Conservation (phyloP, 53 echinoderm and acorn worm species). For the Holothuria scabra region DNA sequence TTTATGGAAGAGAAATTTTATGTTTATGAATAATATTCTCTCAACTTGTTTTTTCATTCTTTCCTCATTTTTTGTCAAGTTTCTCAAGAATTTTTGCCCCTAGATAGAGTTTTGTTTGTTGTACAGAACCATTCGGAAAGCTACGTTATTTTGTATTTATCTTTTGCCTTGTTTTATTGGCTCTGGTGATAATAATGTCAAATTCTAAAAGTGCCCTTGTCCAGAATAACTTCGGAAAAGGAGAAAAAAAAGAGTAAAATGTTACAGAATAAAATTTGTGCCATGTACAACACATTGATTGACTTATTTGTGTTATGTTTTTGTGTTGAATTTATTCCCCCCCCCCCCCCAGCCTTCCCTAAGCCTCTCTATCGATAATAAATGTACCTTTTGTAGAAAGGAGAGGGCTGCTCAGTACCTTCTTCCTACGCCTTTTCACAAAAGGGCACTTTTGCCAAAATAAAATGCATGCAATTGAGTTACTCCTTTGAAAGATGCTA, state of each 20-base stretch:
- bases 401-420: too few species aligned
- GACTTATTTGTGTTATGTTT: not conserved
- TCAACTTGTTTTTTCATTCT: not conserved
- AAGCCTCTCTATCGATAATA: too few species aligned
- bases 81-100: not conserved
- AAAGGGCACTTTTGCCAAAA: too few species aligned
- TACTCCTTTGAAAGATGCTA: too few species aligned
- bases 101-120: slow-evolving; percentile 33
- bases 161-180: slow-evolving; percentile 38
- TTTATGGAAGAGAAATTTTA: slow-evolving; percentile 36
- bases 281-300: slow-evolving; percentile 37
- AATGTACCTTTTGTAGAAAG: too few species aligned
- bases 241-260: slow-evolving; percentile 33
- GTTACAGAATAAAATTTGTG: slow-evolving; percentile 49
- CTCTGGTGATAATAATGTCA: slow-evolving; percentile 41
- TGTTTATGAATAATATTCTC: slow-evolving; percentile 12
- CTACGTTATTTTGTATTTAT: slow-evolving; percentile 46
- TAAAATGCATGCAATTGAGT: too few species aligned
- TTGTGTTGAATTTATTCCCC: not conserved
- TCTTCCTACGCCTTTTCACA: too few species aligned
- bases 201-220: slow-evolving; percentile 53
- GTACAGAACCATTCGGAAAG: slow-evolving; percentile 33
- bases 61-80: slow-evolving; percentile 1
- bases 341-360: not conserved
- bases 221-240: slow-evolving; percentile 11